Evolutionary conservation across 2,888 invertebrate species (phyloP), one percentile per base, ranked within the genome.

Genomic region (Habroteleia sp.): DNA sequence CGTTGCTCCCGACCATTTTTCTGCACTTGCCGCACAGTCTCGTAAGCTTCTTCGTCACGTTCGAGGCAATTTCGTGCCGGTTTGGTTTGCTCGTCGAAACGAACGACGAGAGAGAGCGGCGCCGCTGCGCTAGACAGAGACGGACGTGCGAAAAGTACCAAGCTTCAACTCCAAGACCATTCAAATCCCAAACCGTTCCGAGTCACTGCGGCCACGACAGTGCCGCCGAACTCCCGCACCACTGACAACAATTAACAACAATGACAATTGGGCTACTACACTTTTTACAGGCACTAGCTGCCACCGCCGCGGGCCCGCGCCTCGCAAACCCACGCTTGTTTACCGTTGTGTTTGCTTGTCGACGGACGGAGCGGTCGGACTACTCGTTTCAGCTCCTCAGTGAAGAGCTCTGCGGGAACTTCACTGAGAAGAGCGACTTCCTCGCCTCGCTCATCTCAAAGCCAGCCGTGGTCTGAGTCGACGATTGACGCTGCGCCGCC

Each of bases 1-100:
- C 94, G 90, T 94, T 94, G 90, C 92, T 94, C 90, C 95, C 95
- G 90, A 95, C 95, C 95, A 95, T 95, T 87, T 92, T 92, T 87
- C 91, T 92, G 87, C 80, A 83, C 79, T 84, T 87, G 52, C 80
- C 79, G 82, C 84, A 87, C 81, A 87, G 83, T 80, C 82, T 84
- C 80, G 83, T 79, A 74, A 87, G 82, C 80, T 84, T 87, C 76
- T 82, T 84, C 66, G 81, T 74, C 41, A 81, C 76, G 81, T 74
- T 79, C 60, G 82, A 75, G 62, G 81, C 77, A 84, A 84, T 83
- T 83, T 83, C 74, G 71, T 74, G 81, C 80, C 81, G 80, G 77
- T 74, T 74, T 62, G 56, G 81, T 79, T 82, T 77, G 77, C 74
- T 46, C 29, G 78, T 74, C 74, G 46, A 42, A 1, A 10, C 0